Evolutionary conservation across 2,888 invertebrate genomes (phyloP).

Genomic region (Eucriotettix oculatus): DNA sequence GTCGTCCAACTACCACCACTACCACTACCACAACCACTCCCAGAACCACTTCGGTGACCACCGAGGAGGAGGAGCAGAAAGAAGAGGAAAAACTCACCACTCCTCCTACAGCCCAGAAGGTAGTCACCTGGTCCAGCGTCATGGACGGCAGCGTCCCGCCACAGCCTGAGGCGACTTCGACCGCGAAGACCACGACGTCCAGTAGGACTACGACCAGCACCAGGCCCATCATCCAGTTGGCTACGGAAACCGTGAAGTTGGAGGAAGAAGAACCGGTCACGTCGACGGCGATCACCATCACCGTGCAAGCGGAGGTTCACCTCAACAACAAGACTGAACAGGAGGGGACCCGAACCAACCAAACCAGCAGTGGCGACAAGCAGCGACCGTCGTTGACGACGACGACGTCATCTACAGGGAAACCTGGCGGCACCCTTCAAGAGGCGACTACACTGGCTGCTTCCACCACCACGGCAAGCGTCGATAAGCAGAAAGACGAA

Average conservation of each 20-base stretch:
- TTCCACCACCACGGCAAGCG: not conserved
- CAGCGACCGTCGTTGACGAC: too few relatives aligned
- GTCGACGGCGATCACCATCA: not conserved
- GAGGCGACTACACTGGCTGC: too few relatives aligned
- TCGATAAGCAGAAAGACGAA: slow-evolving; percentile 8
- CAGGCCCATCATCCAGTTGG: too few relatives aligned
- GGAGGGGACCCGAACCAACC: too few relatives aligned
- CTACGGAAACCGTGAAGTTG: too few relatives aligned
- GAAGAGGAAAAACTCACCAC: not conserved
- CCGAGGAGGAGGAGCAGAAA: not conserved
- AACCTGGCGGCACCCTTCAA: too few relatives aligned
- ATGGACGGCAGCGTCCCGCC: not conserved
- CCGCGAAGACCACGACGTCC: too few relatives aligned
- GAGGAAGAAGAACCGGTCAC: not conserved
- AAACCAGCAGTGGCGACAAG: not conserved
- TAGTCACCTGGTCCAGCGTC: not conserved
- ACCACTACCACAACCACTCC: not conserved
- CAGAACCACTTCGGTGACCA: not conserved
- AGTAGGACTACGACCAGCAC: too few relatives aligned
- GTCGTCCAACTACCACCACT: not conserved
- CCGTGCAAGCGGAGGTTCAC: not conserved
- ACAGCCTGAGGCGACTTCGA: not conserved
- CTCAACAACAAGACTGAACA: too few relatives aligned
- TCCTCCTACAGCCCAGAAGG: not conserved
- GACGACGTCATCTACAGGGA: too few relatives aligned